Evolutionary conservation across 2,797 vertebrate genomes (phyloP), one percentile per base, ranked within the genome.

Genomic region (Rhynchonycteris naso): DNA sequence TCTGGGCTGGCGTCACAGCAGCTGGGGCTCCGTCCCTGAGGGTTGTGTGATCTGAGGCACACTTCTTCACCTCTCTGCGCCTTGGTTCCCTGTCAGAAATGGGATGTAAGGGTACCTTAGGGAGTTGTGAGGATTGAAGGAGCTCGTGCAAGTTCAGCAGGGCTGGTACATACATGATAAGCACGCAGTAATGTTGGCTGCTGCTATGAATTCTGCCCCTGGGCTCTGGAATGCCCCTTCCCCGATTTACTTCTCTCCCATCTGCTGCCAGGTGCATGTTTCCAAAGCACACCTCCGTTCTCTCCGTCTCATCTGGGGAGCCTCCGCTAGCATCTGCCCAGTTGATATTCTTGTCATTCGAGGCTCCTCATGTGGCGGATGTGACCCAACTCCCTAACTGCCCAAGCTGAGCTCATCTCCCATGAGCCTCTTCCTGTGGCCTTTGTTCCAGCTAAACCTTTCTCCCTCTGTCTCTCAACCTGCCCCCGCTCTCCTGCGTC

Each of bases 361-460:
- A 22, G 79, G 33, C 30, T 47, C 54, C 30, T 16, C 38, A 2
- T 24, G 26, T 58, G 63, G 75, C 61, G 15, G 5, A 0, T 18
- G 72, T 66, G 52, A 19, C 82, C 50, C 8, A 21, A 18, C 54
- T 35, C 66, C 26, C 43, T 5, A 50, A 16, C 59, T 12, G 18
- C 56, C 69, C 15, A 7, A 26, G 69, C 75, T 47, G 58, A 85
- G 54, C 11, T 83, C 52, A n/a, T n/a, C 26, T 24, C 63, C 69
- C 47, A 21, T 24, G 15, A 43, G 47, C 10, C 69, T 80, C 30
- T 35, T 5, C 61, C 65, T 38, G 3, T 35, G 43, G 72, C 91
- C 78, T 76, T 15, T 71, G 89, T 95, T 80, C n/a, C 30, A 33
- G 10, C 71, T n/a, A 19, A 56, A 38, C 66, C 75, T 88, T 16